Evolutionary conservation across 1,140 invertebrate genomes (phyloP).

Genomic region (Anadara kagoshimensis): DNA sequence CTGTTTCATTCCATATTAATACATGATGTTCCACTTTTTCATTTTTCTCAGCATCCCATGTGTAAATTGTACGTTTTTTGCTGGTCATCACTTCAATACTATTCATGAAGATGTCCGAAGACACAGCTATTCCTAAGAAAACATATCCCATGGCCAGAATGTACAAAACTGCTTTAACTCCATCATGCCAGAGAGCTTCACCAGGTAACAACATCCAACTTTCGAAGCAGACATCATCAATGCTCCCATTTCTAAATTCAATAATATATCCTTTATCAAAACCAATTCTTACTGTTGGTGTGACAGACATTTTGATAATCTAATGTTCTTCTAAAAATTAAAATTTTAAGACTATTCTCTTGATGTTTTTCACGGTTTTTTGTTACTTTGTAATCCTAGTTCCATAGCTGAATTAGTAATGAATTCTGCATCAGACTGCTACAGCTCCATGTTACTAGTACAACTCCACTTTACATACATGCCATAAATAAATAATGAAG

Average conservation of each 20-base stretch:
- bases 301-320: too few species aligned
- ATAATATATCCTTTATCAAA: conserved; percentile 15
- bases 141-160: conserved; percentile 60
- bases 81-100: conserved; percentile 76
- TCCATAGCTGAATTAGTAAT: too few species aligned
- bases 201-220: conserved; percentile 6
- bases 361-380: too few species aligned
- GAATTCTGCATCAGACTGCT: too few species aligned
- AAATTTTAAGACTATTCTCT: too few species aligned
- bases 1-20: conserved; percentile 77
- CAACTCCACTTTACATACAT: too few species aligned
- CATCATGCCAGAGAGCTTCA: conserved; percentile 61
- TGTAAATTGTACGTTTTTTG: conserved; percentile 52
- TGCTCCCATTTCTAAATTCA: conserved; percentile 5
- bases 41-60: conserved; percentile 57
- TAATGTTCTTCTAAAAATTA: too few species aligned
- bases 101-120: conserved; percentile 79
- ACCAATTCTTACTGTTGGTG: neutral
- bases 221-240: neutral
- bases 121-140: conserved; percentile 76
- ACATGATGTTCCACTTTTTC: conserved; percentile 56
- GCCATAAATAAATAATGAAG: too few species aligned
- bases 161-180: conserved; percentile 58
- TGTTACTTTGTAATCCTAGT: too few species aligned
- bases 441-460: too few species aligned